A percentile compares a stretch with the other conserved stretches of the same genome.
These are phyloP conservation scores for Eutrigla gurnardus DNA, from an alignment of 2,797 vertebrate genomes.

Conservation along the genomic window DNA sequence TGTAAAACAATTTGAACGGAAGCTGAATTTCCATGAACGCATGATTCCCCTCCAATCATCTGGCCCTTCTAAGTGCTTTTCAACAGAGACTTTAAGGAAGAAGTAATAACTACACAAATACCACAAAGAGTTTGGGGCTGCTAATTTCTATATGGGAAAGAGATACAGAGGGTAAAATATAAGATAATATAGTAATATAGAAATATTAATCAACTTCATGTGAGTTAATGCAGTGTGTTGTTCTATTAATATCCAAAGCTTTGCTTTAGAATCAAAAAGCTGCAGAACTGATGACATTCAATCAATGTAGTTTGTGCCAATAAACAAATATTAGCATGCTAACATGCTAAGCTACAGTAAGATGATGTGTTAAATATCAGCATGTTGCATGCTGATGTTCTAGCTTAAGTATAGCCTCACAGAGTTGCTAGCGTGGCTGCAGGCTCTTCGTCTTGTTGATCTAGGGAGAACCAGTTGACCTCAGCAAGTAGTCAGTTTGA, in stretches of 20 bases:
- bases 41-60: conserved; percentile 8
- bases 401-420: conserved; percentile 1
- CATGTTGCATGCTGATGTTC: conserved; percentile 2
- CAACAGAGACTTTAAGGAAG: background rate
- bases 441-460: conserved; percentile 24
- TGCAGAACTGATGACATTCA: background rate
- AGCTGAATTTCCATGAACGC: conserved; percentile 7
- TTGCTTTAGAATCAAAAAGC: background rate
- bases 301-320: background rate
- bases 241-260: background rate
- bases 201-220: background rate
- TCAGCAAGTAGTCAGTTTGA: conserved; percentile 28
- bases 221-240: background rate
- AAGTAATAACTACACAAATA: background rate
- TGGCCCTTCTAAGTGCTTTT: background rate
- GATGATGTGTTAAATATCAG: conserved; percentile 2
- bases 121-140: background rate
- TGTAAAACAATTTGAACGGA: conserved; percentile 23
- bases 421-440: conserved; percentile 3
- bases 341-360: background rate
- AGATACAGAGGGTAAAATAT: background rate
- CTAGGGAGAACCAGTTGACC: conserved; percentile 42
- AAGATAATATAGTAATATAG: no score
- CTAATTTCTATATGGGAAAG: background rate
- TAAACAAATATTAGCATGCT: conserved; percentile 1